Conservation (phyloP, 2,113 vertebrate species). For the Muntiacus muntjak region DNA sequence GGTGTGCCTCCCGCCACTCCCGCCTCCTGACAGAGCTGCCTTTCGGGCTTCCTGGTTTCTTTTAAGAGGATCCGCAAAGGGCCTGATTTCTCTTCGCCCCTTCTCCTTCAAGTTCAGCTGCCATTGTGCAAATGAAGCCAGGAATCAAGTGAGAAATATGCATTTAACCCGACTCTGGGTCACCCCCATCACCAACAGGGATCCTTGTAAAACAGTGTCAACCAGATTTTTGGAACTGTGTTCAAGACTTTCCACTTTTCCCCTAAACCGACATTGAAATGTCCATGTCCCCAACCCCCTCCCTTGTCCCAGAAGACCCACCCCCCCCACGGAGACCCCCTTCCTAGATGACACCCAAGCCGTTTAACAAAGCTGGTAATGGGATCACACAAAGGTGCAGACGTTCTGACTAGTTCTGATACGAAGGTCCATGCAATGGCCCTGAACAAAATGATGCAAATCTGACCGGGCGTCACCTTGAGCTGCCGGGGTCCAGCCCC, state of each 20-base stretch:
- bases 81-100: background rate
- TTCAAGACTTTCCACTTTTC: background rate
- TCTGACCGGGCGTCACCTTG: rapidly evolving
- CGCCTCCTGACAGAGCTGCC: background rate
- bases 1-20: background rate
- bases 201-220: background rate
- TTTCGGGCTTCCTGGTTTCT: background rate
- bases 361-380: too few species aligned
- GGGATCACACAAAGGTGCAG: background rate
- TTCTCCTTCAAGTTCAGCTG: too few species aligned
- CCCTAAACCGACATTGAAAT: background rate
- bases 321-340: background rate
- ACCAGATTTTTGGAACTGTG: background rate
- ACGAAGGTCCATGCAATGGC: background rate
- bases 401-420: too few species aligned
- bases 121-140: background rate
- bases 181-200: background rate
- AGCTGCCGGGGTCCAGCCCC: too few species aligned
- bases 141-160: background rate
- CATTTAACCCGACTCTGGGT: background rate
- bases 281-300: rapidly evolving
- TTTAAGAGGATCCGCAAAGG: background rate
- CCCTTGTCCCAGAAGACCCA: background rate
- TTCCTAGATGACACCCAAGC: background rate
- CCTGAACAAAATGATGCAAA: background rate